Conservation (phyloP, 2,888 invertebrate genomes). For the Amitus sp. region DNA sequence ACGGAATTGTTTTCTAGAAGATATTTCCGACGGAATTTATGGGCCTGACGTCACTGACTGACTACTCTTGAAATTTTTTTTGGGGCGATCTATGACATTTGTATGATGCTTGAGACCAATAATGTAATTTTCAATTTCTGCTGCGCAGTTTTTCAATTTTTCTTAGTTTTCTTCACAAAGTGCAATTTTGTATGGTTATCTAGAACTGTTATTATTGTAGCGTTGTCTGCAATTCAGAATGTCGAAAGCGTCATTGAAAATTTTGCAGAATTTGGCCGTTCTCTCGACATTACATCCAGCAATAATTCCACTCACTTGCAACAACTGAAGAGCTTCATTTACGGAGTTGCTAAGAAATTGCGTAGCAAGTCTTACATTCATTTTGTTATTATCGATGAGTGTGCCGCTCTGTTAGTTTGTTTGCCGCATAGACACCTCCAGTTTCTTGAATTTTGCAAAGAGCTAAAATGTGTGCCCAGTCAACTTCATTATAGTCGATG, state of each 20-base stretch:
- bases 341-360: neutral
- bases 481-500: neutral
- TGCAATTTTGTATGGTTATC: neutral
- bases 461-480: neutral
- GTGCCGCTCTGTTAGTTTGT: neutral
- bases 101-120: neutral
- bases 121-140: neutral
- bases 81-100: no score
- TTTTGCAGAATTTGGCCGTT: neutral
- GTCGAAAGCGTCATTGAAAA: slow-evolving; percentile 8
- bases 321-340: neutral
- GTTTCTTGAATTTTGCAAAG: neutral
- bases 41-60: neutral
- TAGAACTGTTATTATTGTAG: neutral
- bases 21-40: no score
- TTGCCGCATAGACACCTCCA: neutral
- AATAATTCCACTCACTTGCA: neutral
- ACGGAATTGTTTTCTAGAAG: no score
- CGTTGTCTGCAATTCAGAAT: slow-evolving; percentile 2
- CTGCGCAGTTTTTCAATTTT: neutral
- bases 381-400: neutral
- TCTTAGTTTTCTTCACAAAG: neutral
- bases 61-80: neutral
- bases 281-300: neutral
- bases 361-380: neutral